Percentiles rank a stretch among this genome's conserved stretches.
phyloP scores from a whole-genome alignment of 2,888 invertebrate genomes.

The Mayetiola destructor region DNA sequence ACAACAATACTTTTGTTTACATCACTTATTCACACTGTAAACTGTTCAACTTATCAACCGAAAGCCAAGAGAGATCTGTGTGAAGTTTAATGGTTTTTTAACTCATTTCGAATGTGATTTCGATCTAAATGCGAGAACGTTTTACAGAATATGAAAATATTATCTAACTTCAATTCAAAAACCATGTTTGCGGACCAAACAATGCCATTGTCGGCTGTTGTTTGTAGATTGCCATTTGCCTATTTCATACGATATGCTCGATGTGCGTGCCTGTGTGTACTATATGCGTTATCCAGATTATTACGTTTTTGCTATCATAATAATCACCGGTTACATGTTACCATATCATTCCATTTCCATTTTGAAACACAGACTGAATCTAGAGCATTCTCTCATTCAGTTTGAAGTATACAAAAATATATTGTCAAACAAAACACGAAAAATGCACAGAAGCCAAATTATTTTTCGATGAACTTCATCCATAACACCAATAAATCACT shows the following conservation, averaged over 20 bases:
- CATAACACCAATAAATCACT: no score
- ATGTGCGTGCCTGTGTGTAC: not conserved
- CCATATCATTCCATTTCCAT: conserved; percentile 3
- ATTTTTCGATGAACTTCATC: no score
- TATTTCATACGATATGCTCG: not conserved
- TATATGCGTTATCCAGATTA: conserved; percentile 2
- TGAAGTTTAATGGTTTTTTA: not conserved
- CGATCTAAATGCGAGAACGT: not conserved
- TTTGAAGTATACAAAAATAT: no score
- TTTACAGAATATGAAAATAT: no score
- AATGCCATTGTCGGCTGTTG: not conserved
- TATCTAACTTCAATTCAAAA: not conserved
- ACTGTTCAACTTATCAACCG: no score
- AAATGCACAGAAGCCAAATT: no score
- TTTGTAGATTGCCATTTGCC: not conserved
- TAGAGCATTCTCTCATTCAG: no score
- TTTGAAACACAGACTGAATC: no score
- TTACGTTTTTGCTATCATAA: conserved; percentile 11
- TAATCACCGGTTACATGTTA: conserved; percentile 1
- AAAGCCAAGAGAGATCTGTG: no score
- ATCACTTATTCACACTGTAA: no score
- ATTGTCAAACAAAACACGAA: no score
- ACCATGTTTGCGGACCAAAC: not conserved
- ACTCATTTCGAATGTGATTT: conserved; percentile 4
- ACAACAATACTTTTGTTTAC: no score